Evolutionary conservation across 2,888 invertebrate genomes (phyloP).

Genomic region (Lysandra coridon): DNA sequence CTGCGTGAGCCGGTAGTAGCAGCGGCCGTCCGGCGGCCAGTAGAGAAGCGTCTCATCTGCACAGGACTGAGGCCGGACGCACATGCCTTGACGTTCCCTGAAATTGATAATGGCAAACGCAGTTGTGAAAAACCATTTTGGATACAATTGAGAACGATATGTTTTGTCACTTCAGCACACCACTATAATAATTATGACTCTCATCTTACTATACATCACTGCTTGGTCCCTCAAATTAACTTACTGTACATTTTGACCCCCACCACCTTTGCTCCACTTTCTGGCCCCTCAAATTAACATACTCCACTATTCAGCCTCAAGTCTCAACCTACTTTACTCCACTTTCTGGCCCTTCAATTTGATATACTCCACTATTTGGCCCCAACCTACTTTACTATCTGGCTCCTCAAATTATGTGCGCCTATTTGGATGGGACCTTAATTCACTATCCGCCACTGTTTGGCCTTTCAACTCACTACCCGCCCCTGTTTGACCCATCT

Average conservation of each 20-base stretch:
- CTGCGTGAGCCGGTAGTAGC: conserved; percentile 85
- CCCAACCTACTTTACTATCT: too few species aligned
- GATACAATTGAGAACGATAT: too few species aligned
- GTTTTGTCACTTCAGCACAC: neutral
- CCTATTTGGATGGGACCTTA: too few species aligned
- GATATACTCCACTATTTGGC: too few species aligned
- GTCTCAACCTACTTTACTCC: neutral
- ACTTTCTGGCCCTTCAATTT: neutral
- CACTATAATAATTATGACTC: neutral
- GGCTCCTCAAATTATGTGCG: too few species aligned
- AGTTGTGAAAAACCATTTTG: too few species aligned
- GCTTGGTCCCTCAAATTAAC: neutral
- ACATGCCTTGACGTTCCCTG: conserved; percentile 86
- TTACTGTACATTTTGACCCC: neutral
- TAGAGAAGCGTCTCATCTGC: conserved; percentile 83
- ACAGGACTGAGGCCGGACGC: conserved; percentile 84
- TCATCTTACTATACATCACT: neutral
- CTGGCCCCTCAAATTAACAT: too few species aligned
- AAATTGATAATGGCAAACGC: conserved; percentile 44
- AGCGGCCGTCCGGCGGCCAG: conserved; percentile 89
- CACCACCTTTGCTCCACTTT: too few species aligned
- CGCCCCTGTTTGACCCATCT: neutral
- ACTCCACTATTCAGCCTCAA: too few species aligned
- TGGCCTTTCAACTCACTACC: neutral
- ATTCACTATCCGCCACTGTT: too few species aligned